Percentiles rank a stretch among this genome's conserved stretches.
phyloP scores from a whole-genome alignment of 2,797 vertebrate species.

The Platalea minor region DNA sequence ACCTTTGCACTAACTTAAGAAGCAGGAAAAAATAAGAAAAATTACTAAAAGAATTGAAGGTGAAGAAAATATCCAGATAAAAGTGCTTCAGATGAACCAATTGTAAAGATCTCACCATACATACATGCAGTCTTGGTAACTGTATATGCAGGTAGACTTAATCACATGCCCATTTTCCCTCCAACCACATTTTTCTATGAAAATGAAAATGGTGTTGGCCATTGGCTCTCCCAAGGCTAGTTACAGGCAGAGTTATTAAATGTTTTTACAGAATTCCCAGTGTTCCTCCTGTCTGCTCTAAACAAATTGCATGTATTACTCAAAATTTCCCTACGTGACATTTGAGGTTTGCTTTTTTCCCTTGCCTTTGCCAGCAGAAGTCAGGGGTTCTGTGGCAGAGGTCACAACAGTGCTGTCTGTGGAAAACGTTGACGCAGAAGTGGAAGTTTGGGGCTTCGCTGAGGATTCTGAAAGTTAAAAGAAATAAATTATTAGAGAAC shows the following conservation, averaged over 20 bases:
- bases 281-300: neutral
- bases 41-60: neutral
- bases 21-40: neutral
- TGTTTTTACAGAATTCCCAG: neutral
- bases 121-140: too few species aligned
- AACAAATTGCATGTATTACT: neutral
- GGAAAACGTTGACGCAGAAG: neutral
- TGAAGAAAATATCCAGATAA: neutral
- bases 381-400: neutral
- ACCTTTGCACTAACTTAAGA: neutral
- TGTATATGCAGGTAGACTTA: neutral
- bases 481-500: neutral
- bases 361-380: neutral
- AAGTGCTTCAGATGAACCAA: neutral
- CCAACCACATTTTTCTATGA: neutral
- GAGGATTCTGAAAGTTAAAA: neutral
- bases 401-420: neutral
- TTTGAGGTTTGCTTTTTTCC: neutral
- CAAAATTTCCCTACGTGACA: accelerated
- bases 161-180: neutral
- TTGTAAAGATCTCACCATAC: neutral
- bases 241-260: neutral
- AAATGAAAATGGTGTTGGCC: neutral
- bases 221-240: neutral
- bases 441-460: neutral